Evolutionary conservation across 2,797 vertebrate genomes (phyloP).

Genomic region (Linurgus olivaceus): DNA sequence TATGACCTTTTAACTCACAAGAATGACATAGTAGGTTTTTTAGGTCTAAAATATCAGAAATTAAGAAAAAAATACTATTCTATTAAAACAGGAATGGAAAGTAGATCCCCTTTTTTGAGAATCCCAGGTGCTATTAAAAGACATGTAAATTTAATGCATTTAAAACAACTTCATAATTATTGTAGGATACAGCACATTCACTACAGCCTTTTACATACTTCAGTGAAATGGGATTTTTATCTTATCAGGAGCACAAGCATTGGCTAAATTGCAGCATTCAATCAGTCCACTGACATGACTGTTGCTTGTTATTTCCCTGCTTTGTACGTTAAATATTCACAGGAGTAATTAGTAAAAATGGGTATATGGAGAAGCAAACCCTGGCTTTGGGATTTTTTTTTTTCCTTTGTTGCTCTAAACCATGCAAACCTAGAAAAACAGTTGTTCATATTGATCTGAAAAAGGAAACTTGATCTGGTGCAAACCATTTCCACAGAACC

Average conservation of each 20-base stretch:
- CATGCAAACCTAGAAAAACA: not conserved
- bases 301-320: not conserved
- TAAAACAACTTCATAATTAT: not conserved
- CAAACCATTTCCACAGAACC: not conserved
- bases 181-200: not conserved
- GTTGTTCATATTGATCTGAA: not conserved
- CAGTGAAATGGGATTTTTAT: not conserved
- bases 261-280: not conserved
- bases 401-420: not conserved
- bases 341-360: not conserved
- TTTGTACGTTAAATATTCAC: not conserved
- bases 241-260: not conserved
- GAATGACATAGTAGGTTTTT: not conserved
- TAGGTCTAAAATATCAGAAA: not conserved
- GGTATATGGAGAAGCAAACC: not conserved
- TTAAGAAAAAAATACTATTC: not conserved
- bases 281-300: not conserved
- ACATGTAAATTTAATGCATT: not conserved
- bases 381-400: not conserved
- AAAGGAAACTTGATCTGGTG: not conserved
- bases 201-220: not conserved
- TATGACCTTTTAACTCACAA: not conserved
- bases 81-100: not conserved
- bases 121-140: not conserved
- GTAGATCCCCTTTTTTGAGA: not conserved